phyloP scores from a whole-genome alignment of 2,888 invertebrate genomes.

The Calameuta pallipes region DNA sequence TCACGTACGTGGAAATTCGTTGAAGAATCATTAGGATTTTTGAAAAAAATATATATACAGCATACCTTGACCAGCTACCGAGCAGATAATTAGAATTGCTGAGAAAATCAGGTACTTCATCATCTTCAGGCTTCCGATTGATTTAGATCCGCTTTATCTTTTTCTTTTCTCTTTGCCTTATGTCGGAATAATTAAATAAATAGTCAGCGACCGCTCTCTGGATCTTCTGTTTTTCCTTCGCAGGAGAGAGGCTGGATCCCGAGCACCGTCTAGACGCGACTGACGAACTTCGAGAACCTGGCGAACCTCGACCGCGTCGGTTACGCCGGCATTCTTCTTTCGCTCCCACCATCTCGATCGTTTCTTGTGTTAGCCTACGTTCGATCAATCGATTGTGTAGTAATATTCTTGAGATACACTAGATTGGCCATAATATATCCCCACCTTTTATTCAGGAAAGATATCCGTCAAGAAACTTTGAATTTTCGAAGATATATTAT shows the following conservation, averaged over 20 bases:
- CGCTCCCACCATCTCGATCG: conserved; percentile 18
- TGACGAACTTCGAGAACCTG: conserved; percentile 33
- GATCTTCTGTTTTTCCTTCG: background rate
- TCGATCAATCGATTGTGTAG: background rate
- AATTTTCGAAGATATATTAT: background rate
- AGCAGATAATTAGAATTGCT: background rate
- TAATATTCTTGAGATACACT: background rate
- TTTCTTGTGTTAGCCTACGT: background rate
- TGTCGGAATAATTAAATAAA: background rate
- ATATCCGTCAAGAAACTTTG: background rate
- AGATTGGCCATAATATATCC: background rate
- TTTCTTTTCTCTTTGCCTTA: background rate
- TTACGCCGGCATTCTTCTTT: conserved; percentile 19
- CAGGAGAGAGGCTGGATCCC: conserved; percentile 28
- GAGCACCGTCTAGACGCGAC: conserved; percentile 39
- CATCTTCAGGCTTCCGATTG: background rate
- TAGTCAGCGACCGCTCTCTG: background rate
- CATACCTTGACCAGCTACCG: background rate
- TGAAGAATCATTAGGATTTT: background rate
- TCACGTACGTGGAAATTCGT: background rate
- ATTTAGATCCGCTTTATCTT: background rate
- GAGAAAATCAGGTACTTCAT: background rate
- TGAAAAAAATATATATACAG: background rate
- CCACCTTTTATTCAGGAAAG: background rate
- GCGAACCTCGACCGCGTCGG: conserved; percentile 21